A percentile compares a stretch with the other conserved stretches of the same genome.
Conservation (phyloP, 2,888 invertebrate species). For the Mesorhabditis sp. region DNA sequence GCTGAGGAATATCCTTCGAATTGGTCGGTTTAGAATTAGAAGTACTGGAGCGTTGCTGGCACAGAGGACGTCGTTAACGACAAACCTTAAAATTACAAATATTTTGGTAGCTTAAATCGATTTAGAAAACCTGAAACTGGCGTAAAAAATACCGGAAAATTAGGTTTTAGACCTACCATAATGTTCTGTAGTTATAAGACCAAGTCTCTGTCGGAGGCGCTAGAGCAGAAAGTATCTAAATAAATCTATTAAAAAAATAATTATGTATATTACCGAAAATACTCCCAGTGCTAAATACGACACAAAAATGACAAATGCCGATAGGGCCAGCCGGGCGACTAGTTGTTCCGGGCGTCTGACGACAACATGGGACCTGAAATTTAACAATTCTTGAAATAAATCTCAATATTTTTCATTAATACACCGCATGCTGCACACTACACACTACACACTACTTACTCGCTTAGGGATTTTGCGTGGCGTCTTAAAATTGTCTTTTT, state of each 20-base stretch:
- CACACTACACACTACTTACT: too few species aligned
- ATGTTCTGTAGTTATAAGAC: constrained; percentile 13
- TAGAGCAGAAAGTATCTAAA: constrained; percentile 28
- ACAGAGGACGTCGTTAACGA: constrained; percentile 43
- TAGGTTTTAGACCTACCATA: neutral
- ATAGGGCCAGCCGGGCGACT: constrained; percentile 35
- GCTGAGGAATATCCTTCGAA: constrained; percentile 24
- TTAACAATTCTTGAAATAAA: too few species aligned
- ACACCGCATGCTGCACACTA: too few species aligned
- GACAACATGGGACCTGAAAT: constrained; percentile 34
- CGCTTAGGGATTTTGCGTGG: too few species aligned
- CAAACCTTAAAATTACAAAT: constrained; percentile 40
- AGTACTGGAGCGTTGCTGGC: constrained; percentile 34
- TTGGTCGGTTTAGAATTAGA: constrained; percentile 33
- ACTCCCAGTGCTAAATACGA: constrained; percentile 36
- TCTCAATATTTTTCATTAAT: too few species aligned
- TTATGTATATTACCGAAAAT: neutral
- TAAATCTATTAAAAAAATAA: neutral
- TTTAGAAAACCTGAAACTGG: neutral
- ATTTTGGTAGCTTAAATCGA: neutral
- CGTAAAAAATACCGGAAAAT: neutral
- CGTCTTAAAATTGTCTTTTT: too few species aligned
- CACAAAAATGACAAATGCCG: constrained; percentile 42
- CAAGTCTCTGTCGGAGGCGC: constrained; percentile 35
- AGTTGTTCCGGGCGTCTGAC: constrained; percentile 38